Percentiles rank a stretch among this genome's conserved stretches.
Conservation (phyloP, 2,113 vertebrate genomes). For the Hippocampus guttulatus region DNA sequence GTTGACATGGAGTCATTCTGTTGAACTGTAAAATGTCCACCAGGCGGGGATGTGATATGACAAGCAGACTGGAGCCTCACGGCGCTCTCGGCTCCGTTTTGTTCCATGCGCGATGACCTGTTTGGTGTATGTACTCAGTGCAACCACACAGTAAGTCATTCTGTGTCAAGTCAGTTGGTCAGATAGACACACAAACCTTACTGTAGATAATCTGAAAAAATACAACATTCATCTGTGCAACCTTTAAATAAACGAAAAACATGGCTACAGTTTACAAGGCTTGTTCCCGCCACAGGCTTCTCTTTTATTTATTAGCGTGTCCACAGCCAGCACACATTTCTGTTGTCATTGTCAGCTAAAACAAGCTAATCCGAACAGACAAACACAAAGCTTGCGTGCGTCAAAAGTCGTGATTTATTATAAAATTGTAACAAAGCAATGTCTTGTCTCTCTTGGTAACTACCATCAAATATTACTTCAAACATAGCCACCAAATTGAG, state of each 20-base stretch:
- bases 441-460: background rate
- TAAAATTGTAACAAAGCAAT: background rate
- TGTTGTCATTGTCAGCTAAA: background rate
- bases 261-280: slow-evolving; percentile 67
- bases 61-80: slow-evolving; percentile 48
- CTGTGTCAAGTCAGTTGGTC: background rate
- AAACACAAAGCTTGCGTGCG: background rate
- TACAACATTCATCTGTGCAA: background rate
- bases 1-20: slow-evolving; percentile 38
- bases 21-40: slow-evolving; percentile 19
- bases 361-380: background rate
- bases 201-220: background rate
- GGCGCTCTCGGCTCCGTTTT: slow-evolving; percentile 11
- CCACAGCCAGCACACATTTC: slow-evolving; percentile 55
- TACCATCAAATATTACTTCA: background rate
- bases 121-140: background rate
- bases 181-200: background rate
- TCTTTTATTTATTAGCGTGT: slow-evolving; percentile 74
- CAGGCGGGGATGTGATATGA: slow-evolving; percentile 38
- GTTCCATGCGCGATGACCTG: background rate
- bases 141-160: background rate
- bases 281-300: slow-evolving; percentile 68
- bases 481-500: no score
- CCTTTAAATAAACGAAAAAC: slow-evolving; percentile 39
- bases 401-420: background rate